Evolutionary conservation across 2,113 vertebrate genomes (phyloP), one percentile per base, ranked within the genome.

Genomic region (Pedetes capensis): DNA sequence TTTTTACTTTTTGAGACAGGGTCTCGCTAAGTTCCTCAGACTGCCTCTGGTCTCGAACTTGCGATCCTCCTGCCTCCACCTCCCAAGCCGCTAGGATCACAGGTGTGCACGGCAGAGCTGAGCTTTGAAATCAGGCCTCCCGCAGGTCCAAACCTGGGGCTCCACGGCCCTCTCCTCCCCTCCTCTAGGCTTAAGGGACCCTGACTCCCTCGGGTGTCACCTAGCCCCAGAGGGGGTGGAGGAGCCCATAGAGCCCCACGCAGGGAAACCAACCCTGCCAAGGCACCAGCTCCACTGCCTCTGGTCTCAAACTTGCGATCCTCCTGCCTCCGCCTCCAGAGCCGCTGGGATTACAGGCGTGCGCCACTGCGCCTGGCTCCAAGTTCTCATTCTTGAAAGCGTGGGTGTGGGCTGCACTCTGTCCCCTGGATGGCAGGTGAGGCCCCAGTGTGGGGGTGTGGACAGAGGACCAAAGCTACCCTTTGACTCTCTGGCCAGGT

Each of bases 231-330:
- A 63, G 75, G 42, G 57, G 49, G 23, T 23, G 2, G 3, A n/a
- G 39, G 55, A 6, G 27, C 8, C 8, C 0, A 0, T 2, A 53
- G 47, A 18, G 20, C 39, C 4, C 18, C 25, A 17, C 10, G 4
- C 32, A 39, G 51, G 64, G 66, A 80, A 5, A 64, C 27, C 0
- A 0, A 29, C 53, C 61, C 29, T n/a, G 6, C 2, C 1, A 14
- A 61, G 34, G 0, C 12, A 4, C 10, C 29, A 4, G 18, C 18
- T 25, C 53, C 14, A 17, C 1, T 0, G 39, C 7, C 37, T 42
- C n/a, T n/a, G n/a, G n/a, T n/a, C n/a, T n/a, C n/a, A n/a, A n/a
- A n/a, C n/a, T n/a, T n/a, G n/a, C n/a, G n/a, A n/a, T n/a, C n/a
- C n/a, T n/a, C n/a, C n/a, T n/a, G n/a, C n/a, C n/a, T n/a, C n/a